Evolutionary conservation across 2,888 invertebrate species (phyloP).

Genomic region (Esperia sulphurella): DNA sequence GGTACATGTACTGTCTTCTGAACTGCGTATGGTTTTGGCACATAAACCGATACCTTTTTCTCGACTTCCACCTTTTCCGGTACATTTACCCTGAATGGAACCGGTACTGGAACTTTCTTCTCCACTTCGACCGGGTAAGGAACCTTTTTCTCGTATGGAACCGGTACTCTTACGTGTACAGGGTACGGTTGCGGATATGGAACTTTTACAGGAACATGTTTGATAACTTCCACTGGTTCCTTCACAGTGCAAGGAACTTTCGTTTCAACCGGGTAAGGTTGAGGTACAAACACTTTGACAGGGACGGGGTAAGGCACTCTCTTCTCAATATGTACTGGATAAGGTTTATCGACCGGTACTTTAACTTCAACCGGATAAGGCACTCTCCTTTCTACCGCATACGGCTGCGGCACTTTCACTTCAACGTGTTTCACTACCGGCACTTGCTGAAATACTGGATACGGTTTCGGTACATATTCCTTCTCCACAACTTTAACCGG

Average conservation of each 20-base stretch:
- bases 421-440: conserved; percentile 60
- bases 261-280: conserved; percentile 54
- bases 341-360: conserved; percentile 55
- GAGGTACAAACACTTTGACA: conserved; percentile 47
- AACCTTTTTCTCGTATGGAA: conserved; percentile 11
- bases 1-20: conserved; percentile 59
- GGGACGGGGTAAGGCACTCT: conserved; percentile 67
- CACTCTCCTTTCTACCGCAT: conserved; percentile 66
- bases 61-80: conserved; percentile 51
- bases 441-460: conserved; percentile 65
- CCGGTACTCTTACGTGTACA: conserved; percentile 60
- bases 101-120: conserved; percentile 59
- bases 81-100: conserved; percentile 41
- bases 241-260: conserved; percentile 61
- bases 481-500: conserved; percentile 75
- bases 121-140: conserved; percentile 39
- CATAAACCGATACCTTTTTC: conserved; percentile 51
- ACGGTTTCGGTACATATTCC: conserved; percentile 70
- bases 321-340: conserved; percentile 48
- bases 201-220: conserved; percentile 54
- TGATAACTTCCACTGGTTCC: conserved; percentile 54
- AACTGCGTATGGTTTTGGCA: conserved; percentile 51
- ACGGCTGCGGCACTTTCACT: conserved; percentile 64
- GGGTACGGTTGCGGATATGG: conserved; percentile 62
- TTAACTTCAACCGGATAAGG: conserved; percentile 75